Percentiles rank a stretch among this genome's conserved stretches.
Conservation (phyloP, 2,888 invertebrate species). For the Amorpha juglandis region DNA sequence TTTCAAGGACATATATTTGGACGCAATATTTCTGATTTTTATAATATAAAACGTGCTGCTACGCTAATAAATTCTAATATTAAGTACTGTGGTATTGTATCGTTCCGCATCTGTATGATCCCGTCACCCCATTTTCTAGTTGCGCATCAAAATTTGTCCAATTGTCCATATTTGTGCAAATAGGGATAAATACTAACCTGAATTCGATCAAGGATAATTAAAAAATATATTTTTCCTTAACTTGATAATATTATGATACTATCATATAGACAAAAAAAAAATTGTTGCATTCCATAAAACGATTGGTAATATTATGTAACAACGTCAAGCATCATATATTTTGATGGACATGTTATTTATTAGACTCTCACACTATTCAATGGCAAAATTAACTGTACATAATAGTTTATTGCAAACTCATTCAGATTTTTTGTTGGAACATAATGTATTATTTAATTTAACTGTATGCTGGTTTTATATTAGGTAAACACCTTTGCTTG, state of each 20-base stretch:
- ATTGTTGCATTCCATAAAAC: not conserved
- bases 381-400: conserved; percentile 1
- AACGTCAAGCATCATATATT: conserved; percentile 29
- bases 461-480: conserved; percentile 9
- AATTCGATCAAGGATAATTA: not conserved
- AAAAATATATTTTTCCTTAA: not conserved
- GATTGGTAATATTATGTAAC: conserved; percentile 31
- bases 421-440: conserved; percentile 34
- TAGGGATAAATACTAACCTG: not conserved
- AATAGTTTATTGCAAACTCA: conserved; percentile 33
- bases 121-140: not conserved
- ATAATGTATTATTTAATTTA: not conserved
- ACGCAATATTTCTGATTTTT: not conserved
- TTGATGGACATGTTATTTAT: conserved; percentile 39
- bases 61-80: no score
- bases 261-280: not conserved
- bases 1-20: not conserved
- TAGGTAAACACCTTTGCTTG: not conserved
- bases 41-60: no score
- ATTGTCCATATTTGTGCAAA: not conserved
- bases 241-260: no score
- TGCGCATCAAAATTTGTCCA: conserved; percentile 6
- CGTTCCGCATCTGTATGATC: no score
- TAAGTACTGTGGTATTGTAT: no score
- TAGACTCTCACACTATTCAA: conserved; percentile 36